Conservation (phyloP, 2,113 vertebrate genomes). For the Podiceps cristatus region DNA sequence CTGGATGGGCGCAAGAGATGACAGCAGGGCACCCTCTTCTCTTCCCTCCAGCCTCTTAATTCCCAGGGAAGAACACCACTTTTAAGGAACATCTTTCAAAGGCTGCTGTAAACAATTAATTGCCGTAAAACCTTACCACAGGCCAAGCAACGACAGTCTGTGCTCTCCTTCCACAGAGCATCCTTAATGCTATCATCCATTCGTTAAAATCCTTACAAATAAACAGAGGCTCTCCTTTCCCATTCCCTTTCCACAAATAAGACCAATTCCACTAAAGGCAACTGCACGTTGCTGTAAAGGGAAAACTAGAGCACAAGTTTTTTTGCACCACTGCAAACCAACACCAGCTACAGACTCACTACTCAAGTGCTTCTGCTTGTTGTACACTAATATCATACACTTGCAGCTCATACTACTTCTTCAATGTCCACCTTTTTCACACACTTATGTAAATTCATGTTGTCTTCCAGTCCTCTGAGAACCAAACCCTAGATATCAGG, state of each 20-base stretch:
- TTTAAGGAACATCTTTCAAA: not conserved
- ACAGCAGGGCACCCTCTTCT: too few species aligned
- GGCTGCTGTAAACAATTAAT: not conserved
- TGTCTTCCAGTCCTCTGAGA: not conserved
- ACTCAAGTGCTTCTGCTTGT: not conserved
- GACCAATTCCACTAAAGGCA: not conserved
- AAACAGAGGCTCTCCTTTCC: not conserved
- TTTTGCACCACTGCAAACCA: not conserved
- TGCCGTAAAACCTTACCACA: not conserved
- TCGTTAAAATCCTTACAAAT: not conserved
- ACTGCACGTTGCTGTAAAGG: fast-evolving
- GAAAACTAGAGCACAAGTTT: not conserved
- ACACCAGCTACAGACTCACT: not conserved
- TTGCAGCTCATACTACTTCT: not conserved
- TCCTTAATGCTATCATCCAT: not conserved
- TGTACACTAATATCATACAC: not conserved
- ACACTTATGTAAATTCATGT: too few species aligned
- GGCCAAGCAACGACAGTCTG: fast-evolving
- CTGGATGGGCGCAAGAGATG: not conserved
- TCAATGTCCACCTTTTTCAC: not conserved
- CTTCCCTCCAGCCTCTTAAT: not conserved
- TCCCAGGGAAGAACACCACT: not conserved
- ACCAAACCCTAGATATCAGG: not conserved
- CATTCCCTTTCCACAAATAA: not conserved
- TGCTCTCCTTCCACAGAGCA: not conserved